Evolutionary conservation across 2,797 vertebrate species (phyloP).

Genomic region (Chaetodon trifasciatus): DNA sequence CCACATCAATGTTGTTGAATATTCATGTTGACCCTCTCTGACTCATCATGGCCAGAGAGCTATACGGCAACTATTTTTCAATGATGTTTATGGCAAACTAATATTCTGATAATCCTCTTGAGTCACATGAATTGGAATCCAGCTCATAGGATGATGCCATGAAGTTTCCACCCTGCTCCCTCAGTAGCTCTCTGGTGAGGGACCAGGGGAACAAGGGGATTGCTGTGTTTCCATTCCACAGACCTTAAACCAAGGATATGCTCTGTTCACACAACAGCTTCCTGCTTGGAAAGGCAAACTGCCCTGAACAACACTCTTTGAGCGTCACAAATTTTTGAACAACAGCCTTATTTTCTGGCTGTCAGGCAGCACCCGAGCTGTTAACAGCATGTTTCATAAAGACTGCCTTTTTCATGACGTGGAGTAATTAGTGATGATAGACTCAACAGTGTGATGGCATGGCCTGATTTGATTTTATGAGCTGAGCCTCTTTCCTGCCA

Average conservation of each 20-base stretch:
- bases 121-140: constrained; percentile 57
- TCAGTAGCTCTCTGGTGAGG: background rate
- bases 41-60: constrained; percentile 10
- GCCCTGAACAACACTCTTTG: constrained; percentile 31
- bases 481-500: constrained; percentile 22
- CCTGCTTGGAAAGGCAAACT: constrained; percentile 32
- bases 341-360: constrained; percentile 58
- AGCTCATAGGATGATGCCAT: constrained; percentile 34
- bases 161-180: constrained; percentile 36
- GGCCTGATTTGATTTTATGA: constrained; percentile 32
- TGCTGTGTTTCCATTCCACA: constrained; percentile 55
- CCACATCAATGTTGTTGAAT: background rate
- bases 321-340: constrained; percentile 58
- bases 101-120: constrained; percentile 47
- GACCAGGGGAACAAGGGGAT: constrained; percentile 31
- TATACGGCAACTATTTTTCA: constrained; percentile 15
- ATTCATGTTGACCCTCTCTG: constrained; percentile 25
- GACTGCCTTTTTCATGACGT: constrained; percentile 55
- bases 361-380: constrained; percentile 20
- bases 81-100: constrained; percentile 44
- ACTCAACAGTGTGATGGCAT: constrained; percentile 23
- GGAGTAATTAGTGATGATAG: constrained; percentile 63
- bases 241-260: constrained; percentile 20
- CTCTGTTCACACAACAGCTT: constrained; percentile 38
- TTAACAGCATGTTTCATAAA: constrained; percentile 61